Evolutionary conservation across 2,113 vertebrate genomes (phyloP).

Genomic region (Hyperopisus bebe): DNA sequence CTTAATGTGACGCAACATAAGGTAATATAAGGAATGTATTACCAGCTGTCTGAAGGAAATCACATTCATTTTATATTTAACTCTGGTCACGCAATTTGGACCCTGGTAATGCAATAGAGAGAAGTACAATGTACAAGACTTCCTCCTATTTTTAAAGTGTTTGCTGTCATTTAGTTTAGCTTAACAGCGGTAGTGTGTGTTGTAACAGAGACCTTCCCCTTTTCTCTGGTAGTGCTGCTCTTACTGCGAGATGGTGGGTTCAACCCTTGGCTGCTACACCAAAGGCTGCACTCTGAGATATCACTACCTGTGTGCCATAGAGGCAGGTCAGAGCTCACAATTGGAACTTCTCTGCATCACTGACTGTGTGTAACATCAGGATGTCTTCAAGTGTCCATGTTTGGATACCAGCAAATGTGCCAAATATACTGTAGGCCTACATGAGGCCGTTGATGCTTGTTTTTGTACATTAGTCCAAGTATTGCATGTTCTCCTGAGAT

Average conservation of each 20-base stretch:
- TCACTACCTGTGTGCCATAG: slow-evolving; percentile 92
- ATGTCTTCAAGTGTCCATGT: background rate
- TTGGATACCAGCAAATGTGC: background rate
- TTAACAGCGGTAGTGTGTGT: background rate
- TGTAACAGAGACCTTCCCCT: background rate
- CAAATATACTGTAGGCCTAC: background rate
- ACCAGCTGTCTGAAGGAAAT: background rate
- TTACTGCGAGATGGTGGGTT: slow-evolving; percentile 89
- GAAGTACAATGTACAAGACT: background rate
- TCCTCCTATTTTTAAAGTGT: background rate
- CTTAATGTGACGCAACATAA: background rate
- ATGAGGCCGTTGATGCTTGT: background rate
- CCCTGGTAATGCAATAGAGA: background rate
- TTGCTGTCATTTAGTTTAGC: background rate
- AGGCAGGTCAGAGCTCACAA: slow-evolving; percentile 75
- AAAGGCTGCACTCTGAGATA: slow-evolving; percentile 97
- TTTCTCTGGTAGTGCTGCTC: slow-evolving; percentile 76
- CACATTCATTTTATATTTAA: background rate
- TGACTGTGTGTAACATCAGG: background rate
- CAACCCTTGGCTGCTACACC: slow-evolving; percentile 96
- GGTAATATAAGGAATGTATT: background rate
- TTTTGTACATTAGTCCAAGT: background rate
- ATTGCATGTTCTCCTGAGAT: background rate
- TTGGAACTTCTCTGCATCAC: slow-evolving; percentile 32
- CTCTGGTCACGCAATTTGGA: background rate